Conservation (phyloP, 2,888 invertebrate species). For the Altica lythri region DNA sequence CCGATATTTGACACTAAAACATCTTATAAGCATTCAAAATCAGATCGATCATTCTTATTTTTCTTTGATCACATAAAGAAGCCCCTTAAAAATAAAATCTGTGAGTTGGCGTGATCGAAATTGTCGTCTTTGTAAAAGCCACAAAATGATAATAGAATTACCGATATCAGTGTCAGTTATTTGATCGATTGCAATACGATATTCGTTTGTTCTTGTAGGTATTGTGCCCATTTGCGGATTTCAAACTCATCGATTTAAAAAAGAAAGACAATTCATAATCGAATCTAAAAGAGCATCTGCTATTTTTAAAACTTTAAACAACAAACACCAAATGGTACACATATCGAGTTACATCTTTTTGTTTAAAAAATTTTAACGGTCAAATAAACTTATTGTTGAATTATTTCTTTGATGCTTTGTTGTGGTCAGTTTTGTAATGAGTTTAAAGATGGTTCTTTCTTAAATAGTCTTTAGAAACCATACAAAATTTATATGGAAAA, state of each 20-base stretch:
- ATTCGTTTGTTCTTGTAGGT: constrained; percentile 36
- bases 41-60: constrained; percentile 19
- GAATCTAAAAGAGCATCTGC: constrained; percentile 37
- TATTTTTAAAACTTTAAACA: constrained; percentile 36
- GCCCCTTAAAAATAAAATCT: constrained; percentile 13
- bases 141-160: constrained; percentile 41
- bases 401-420: too few species aligned
- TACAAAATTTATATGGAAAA: too few species aligned
- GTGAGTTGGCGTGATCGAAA: constrained; percentile 39
- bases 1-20: too few species aligned
- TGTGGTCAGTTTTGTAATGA: too few species aligned
- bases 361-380: constrained; percentile 34
- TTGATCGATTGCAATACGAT: constrained; percentile 47
- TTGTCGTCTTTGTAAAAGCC: constrained; percentile 29
- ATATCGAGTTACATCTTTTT: constrained; percentile 42
- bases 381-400: constrained; percentile 33
- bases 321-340: constrained; percentile 40
- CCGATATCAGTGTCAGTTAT: constrained; percentile 43
- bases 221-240: constrained; percentile 25
- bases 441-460: too few species aligned
- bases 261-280: constrained; percentile 34
- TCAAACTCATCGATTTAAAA: constrained; percentile 35
- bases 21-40: too few species aligned
- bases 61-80: constrained; percentile 17
- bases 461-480: too few species aligned